phyloP scores from a whole-genome alignment of 2,113 vertebrate genomes.

The Lipophrys pholis region DNA sequence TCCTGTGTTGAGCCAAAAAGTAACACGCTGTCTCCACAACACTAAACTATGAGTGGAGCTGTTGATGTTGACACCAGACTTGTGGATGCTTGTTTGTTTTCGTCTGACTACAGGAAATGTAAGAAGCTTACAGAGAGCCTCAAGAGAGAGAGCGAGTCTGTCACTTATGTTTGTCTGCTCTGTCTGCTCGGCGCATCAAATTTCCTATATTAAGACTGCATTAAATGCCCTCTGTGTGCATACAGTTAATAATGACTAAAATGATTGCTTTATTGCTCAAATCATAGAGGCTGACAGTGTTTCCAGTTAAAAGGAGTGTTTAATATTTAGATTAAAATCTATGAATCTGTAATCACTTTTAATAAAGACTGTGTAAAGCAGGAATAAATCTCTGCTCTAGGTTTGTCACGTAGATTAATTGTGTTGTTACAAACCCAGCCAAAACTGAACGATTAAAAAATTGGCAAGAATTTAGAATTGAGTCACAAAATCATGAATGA shows the following conservation, averaged over 20 bases:
- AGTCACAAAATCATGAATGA: too few relatives aligned
- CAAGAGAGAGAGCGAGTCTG: conserved; percentile 24
- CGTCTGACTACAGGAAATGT: conserved; percentile 45
- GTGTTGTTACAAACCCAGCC: too few relatives aligned
- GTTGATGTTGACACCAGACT: not conserved
- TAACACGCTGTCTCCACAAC: not conserved
- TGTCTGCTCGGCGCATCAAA: conserved; percentile 44
- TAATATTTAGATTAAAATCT: conserved; percentile 13
- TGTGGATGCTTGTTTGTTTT: conserved; percentile 33
- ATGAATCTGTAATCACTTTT: not conserved
- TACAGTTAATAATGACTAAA: conserved; percentile 42
- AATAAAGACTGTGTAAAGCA: not conserved
- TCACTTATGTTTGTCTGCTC: conserved; percentile 29
- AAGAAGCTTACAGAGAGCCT: conserved; percentile 57
- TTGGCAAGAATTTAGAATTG: too few relatives aligned
- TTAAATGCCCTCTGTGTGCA: conserved; percentile 40
- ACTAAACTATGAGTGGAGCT: not conserved
- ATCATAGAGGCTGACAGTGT: conserved; percentile 31
- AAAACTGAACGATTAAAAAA: too few relatives aligned
- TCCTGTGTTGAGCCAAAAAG: not conserved
- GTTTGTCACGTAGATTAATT: too few relatives aligned
- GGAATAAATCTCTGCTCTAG: too few relatives aligned
- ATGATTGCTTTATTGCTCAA: conserved; percentile 36
- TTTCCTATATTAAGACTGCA: conserved; percentile 53
- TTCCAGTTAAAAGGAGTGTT: conserved; percentile 30